These are phyloP conservation scores for Caranx ignobilis DNA, from an alignment of 2,113 vertebrate species.

Conservation along the genomic window DNA sequence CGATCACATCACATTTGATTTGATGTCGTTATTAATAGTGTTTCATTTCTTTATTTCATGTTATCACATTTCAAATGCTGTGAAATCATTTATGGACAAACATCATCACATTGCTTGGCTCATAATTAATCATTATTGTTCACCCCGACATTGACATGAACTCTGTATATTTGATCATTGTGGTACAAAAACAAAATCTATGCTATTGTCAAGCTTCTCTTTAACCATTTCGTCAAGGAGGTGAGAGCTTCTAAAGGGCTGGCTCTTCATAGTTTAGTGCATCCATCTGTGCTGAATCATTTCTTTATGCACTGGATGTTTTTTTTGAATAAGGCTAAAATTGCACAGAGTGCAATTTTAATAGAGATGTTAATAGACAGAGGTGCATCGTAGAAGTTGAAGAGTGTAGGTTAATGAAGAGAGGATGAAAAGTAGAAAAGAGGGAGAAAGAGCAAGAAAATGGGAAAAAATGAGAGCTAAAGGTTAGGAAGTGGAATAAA, in stretches of 20 bases:
- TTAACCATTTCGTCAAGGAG: too few species aligned
- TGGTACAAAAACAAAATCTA: background rate
- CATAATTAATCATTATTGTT: background rate
- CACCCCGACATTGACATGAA: background rate
- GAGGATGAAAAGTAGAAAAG: background rate
- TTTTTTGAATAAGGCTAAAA: background rate
- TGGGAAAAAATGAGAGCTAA: background rate
- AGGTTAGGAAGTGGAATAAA: slow-evolving; percentile 34
- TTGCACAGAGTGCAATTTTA: background rate
- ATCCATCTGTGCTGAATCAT: background rate
- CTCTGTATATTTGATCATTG: background rate
- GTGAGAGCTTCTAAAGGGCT: too few species aligned
- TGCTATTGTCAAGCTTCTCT: too few species aligned
- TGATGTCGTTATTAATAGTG: background rate
- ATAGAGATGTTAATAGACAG: too few species aligned
- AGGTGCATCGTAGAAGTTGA: too few species aligned
- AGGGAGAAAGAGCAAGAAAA: background rate
- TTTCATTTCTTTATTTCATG: background rate
- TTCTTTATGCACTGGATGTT: background rate
- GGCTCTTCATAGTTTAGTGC: too few species aligned
- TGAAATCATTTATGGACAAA: background rate
- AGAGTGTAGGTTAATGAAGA: background rate
- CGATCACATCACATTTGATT: slow-evolving; percentile 2
- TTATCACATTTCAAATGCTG: background rate
- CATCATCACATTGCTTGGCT: background rate